Percentiles rank a stretch among this genome's conserved stretches.
Conservation (phyloP, 2,113 vertebrate genomes). For the Dolichotis patagonum region DNA sequence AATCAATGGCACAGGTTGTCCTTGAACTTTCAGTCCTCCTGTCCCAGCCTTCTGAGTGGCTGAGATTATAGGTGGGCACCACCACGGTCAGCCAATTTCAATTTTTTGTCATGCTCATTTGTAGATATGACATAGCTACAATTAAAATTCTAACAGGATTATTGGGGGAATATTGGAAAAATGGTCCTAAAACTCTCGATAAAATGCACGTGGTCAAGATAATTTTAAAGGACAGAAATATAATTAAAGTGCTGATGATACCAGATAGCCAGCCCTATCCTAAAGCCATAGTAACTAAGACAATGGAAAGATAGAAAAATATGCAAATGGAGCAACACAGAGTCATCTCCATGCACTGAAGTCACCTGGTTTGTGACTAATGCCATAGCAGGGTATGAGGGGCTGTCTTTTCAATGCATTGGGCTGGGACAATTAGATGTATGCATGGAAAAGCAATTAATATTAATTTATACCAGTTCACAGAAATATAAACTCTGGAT, state of each 20-base stretch:
- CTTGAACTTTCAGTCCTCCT: neutral
- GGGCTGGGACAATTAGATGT: fast-evolving
- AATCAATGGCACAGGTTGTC: neutral
- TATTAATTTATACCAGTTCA: neutral
- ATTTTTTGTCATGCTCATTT: neutral
- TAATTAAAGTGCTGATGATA: too few species aligned
- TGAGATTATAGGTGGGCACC: neutral
- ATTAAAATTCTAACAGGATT: neutral
- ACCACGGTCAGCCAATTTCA: neutral
- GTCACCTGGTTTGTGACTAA: neutral
- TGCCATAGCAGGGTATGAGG: neutral
- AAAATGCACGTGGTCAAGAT: neutral
- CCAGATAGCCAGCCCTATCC: neutral
- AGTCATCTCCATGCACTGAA: too few species aligned
- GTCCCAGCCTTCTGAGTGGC: neutral
- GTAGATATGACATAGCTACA: neutral
- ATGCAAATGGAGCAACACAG: fast-evolving
- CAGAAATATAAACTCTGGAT: neutral
- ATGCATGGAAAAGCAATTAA: neutral
- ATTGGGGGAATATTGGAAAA: neutral
- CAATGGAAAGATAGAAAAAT: neutral
- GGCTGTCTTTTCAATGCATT: neutral
- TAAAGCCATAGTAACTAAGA: neutral
- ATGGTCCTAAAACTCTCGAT: neutral
- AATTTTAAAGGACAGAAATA: neutral